A percentile compares a stretch with the other conserved stretches of the same genome.
Evolutionary conservation across 2,888 invertebrate species (phyloP).

Genomic region (Oasisia sp.): DNA sequence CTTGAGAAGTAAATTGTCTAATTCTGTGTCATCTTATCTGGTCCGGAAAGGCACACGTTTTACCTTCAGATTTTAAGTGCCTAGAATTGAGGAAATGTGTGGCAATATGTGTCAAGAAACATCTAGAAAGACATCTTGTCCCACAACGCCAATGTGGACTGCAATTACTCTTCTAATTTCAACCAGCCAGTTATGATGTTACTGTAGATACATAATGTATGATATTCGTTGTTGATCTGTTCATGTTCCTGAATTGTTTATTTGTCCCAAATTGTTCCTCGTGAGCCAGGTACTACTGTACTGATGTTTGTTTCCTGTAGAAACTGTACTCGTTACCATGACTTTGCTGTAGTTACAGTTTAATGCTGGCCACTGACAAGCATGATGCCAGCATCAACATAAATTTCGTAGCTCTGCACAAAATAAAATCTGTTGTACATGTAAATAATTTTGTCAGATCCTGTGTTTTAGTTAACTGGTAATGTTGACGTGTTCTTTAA

Average conservation of each 20-base stretch:
- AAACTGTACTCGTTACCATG: background rate
- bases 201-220: background rate
- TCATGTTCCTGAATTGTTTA: background rate
- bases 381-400: background rate
- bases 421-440: background rate
- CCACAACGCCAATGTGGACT: background rate
- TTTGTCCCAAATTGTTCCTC: background rate
- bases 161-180: background rate
- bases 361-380: background rate
- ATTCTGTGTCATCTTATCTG: background rate
- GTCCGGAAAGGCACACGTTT: background rate
- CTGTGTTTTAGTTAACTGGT: background rate
- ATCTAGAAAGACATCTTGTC: background rate
- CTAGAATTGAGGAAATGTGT: background rate
- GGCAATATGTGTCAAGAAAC: background rate
- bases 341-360: background rate
- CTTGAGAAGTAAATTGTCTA: background rate
- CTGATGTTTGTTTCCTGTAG: background rate
- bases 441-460: background rate
- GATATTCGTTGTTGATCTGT: background rate
- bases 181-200: background rate
- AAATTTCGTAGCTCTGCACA: background rate
- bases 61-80: background rate
- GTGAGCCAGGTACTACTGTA: slow-evolving; percentile 2
- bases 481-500: background rate